Evolutionary conservation across 2,113 vertebrate species (phyloP).

Genomic region (Pycnonotus jocosus): DNA sequence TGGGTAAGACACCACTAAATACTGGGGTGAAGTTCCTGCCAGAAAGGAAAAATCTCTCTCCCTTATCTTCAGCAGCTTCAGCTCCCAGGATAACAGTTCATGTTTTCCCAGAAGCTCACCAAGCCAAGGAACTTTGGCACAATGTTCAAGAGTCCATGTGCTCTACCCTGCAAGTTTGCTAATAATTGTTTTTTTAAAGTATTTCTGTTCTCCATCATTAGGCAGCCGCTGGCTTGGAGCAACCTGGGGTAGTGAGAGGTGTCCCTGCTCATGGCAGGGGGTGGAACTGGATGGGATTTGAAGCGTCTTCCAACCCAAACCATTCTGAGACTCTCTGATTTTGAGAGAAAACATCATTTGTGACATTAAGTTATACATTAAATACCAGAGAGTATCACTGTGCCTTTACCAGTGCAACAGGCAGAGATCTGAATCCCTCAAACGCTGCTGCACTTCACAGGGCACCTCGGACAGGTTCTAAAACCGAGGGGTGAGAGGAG

Average conservation of each 20-base stretch:
- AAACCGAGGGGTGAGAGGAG: rapidly evolving
- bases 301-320: background rate
- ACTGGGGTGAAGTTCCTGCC: rapidly evolving
- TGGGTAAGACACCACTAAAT: rapidly evolving
- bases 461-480: rapidly evolving
- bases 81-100: rapidly evolving
- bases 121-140: rapidly evolving
- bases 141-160: rapidly evolving
- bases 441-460: background rate
- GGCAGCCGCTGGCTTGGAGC: background rate
- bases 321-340: rapidly evolving
- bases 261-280: background rate
- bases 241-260: rapidly evolving
- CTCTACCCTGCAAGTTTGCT: background rate
- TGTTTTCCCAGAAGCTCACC: background rate
- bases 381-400: background rate
- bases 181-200: rapidly evolving
- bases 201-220: background rate
- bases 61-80: background rate
- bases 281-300: too few relatives aligned
- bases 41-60: background rate
- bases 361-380: background rate
- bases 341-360: background rate
- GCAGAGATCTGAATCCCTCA: too few relatives aligned
- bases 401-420: rapidly evolving